Conservation (phyloP, 2,797 vertebrate species). For the Bradypodion ventrale region DNA sequence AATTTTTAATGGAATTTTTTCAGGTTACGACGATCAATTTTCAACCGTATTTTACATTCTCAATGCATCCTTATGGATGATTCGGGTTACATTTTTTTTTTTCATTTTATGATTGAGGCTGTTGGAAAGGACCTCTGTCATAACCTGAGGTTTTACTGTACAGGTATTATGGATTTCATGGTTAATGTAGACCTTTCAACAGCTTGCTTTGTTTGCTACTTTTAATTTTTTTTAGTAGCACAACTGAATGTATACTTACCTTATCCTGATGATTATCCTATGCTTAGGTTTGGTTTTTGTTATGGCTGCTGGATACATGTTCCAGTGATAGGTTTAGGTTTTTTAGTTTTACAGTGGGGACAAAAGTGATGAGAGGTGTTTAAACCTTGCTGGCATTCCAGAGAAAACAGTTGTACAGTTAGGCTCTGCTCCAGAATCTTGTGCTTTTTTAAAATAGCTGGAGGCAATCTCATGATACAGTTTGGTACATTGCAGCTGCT, state of each 20-base stretch:
- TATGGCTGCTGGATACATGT: neutral
- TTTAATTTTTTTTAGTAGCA: neutral
- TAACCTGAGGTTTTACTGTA: no score
- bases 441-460: neutral
- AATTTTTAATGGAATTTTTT: no score
- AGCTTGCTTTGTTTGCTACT: neutral
- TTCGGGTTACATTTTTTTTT: no score
- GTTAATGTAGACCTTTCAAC: neutral
- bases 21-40: no score
- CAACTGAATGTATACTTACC: neutral
- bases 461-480: rapidly evolving
- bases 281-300: neutral
- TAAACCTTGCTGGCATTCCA: neutral
- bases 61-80: no score
- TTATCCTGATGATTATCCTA: neutral
- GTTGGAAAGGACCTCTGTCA: no score
- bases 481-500: slow-evolving; percentile 65
- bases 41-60: no score
- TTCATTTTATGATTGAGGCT: no score
- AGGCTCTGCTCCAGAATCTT: neutral
- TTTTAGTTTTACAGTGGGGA: neutral
- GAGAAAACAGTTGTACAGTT: neutral
- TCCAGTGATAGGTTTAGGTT: neutral
- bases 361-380: neutral
- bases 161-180: neutral